A percentile compares a stretch with the other conserved stretches of the same genome.
These are phyloP conservation scores for Todiramphus chloris DNA, from an alignment of 2,113 vertebrate species.

Conservation along the genomic window DNA sequence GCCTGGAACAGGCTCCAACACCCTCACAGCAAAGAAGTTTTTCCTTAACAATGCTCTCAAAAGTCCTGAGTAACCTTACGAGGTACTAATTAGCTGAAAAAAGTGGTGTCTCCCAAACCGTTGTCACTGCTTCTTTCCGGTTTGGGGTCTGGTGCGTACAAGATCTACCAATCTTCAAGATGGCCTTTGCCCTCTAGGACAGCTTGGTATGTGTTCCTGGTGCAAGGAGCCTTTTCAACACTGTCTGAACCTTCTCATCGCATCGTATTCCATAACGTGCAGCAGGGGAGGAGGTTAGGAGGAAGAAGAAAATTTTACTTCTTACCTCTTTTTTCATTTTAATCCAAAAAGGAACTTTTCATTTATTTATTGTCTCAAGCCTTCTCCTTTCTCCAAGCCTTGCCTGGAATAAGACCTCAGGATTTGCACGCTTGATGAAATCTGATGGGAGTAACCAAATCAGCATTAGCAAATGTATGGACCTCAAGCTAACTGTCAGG, in stretches of 20 bases:
- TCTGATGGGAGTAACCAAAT: constrained; percentile 22
- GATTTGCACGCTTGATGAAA: constrained; percentile 12
- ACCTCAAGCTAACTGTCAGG: constrained; percentile 15
- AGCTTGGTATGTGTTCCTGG: not conserved
- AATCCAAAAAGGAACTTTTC: not conserved
- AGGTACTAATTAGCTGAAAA: not conserved
- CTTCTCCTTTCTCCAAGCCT: not conserved
- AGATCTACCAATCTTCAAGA: not conserved
- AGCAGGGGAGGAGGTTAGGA: not conserved
- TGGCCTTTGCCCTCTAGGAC: not conserved
- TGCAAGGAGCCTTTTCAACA: not conserved
- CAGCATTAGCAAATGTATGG: not conserved
- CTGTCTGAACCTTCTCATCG: not conserved
- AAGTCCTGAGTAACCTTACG: not conserved
- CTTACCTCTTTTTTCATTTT: not conserved
- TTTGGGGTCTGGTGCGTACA: not conserved
- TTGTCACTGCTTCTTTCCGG: not conserved
- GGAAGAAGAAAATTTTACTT: not conserved
- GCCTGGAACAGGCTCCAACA: not conserved
- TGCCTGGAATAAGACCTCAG: not conserved
- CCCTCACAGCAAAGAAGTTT: not conserved
- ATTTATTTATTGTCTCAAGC: not conserved
- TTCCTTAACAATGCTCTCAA: not conserved
- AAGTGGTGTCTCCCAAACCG: not conserved
- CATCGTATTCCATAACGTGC: fast-evolving